Base-by-base conservation (phyloP, 2,888 invertebrate genomes). In the Ceraclea dissimilis region DNA sequence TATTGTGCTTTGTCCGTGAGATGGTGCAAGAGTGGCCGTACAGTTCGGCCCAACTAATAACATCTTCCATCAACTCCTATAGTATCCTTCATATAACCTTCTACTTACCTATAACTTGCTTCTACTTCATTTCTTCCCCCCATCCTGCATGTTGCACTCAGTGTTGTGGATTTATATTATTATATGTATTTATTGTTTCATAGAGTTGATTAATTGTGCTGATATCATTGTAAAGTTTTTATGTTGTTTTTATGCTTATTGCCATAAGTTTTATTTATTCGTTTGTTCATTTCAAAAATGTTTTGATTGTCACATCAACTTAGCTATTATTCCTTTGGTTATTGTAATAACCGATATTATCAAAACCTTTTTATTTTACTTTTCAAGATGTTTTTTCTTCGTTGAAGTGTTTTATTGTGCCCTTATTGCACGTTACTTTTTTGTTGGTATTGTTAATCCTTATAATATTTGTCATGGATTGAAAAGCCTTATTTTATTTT, bases 1-100 rank as follows among this genome's bases (percentile, higher is more conserved):
- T 8, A 57, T 49, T 54, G 31, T 49, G 51, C 54, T 60, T 60
- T 51, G 43, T 57, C 39, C 49, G 39, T 57, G 57, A 57, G 58
- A 59, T 57, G 61, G 61, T 59, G 61, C 56, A 59, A 55, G 51
- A 57, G 61, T 56, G 61, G 61, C 52, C 59, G 61, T 57, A 59
- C 59, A 59, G 59, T 58, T 51, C 60, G 58, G 59, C 54, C 60
- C 47, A 20, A 20, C 19, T 26, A 43, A 34, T 20, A 51, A 44
- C 19, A 21, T 44, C 19, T 18, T 33, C 52, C 43, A 16, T 22
- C 6, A 5, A 21, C 8, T 16, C 49, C 26, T 49, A 5, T 22
- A 34, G n/a, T 11, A 49, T 26, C 54, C 49, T n/a, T 21, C 26
- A 22, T 8, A 33, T 20, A 20, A 31, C 26, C 34, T 34, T 19